Conservation (phyloP, 2,113 vertebrate genomes). For the Neolamprologus variostigma region DNA sequence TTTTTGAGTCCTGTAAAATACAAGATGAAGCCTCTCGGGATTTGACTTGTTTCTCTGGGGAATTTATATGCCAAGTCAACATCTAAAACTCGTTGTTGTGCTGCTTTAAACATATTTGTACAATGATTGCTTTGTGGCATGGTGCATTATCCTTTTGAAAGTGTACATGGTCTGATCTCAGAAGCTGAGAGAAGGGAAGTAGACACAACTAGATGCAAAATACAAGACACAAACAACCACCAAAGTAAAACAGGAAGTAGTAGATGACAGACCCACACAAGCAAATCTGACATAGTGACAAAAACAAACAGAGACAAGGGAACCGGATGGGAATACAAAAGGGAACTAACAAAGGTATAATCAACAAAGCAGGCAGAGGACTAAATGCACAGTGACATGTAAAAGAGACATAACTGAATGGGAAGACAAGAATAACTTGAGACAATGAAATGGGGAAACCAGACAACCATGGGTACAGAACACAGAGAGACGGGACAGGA, state of each 20-base stretch:
- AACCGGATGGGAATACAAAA: neutral
- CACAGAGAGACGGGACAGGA: neutral
- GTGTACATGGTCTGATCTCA: neutral
- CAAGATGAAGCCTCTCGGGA: neutral
- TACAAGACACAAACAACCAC: neutral
- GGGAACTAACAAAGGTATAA: neutral
- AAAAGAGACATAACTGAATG: neutral
- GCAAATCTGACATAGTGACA: fast-evolving
- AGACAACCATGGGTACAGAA: neutral
- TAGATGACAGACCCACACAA: neutral
- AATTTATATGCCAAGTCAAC: neutral
- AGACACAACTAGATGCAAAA: neutral
- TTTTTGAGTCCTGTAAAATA: neutral
- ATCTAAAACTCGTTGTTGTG: neutral
- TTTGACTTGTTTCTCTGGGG: neutral
- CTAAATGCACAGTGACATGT: neutral
- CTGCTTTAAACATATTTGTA: neutral
- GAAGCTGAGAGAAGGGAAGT: neutral
- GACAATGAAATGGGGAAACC: neutral
- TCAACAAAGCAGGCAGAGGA: neutral
- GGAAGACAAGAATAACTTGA: neutral
- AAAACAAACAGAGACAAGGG: neutral
- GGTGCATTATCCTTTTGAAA: neutral
- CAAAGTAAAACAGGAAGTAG: neutral
- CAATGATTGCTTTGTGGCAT: neutral